Conservation (phyloP, 2,113 vertebrate species). For the Paradisaea rubra region DNA sequence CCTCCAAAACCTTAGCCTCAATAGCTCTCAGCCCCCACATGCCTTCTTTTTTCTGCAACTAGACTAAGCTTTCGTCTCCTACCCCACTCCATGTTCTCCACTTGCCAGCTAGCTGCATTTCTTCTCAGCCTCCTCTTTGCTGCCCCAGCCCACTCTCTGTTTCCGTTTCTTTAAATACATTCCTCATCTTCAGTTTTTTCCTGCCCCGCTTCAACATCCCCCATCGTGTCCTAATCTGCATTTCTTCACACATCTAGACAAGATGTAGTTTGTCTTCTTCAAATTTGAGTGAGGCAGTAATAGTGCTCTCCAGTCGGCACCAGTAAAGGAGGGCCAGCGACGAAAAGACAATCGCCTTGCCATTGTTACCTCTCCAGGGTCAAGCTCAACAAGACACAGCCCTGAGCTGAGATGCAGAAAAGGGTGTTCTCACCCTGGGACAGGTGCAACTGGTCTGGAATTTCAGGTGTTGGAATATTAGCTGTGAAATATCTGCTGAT, state of each 20-base stretch:
- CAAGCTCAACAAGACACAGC: not conserved
- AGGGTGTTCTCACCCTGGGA: not conserved
- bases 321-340: not conserved
- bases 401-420: not conserved
- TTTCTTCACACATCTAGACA: not conserved
- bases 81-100: not conserved
- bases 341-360: not conserved
- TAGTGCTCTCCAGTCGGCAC: not conserved
- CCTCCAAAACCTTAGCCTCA: not conserved
- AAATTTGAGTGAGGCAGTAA: not conserved
- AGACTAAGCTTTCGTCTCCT: not conserved
- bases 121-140: not conserved
- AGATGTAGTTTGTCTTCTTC: not conserved
- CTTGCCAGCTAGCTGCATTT: not conserved
- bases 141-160: not conserved
- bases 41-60: not conserved
- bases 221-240: not conserved
- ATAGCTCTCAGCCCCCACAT: not conserved
- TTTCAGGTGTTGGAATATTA: not conserved
- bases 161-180: slow-evolving; percentile 34
- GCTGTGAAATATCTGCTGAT: not conserved
- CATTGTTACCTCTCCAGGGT: not conserved
- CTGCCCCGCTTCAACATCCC: not conserved
- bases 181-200: not conserved
- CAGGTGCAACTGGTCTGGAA: not conserved